Conservation (phyloP, 2,113 vertebrate species). For the Pygathrix nemaeus region DNA sequence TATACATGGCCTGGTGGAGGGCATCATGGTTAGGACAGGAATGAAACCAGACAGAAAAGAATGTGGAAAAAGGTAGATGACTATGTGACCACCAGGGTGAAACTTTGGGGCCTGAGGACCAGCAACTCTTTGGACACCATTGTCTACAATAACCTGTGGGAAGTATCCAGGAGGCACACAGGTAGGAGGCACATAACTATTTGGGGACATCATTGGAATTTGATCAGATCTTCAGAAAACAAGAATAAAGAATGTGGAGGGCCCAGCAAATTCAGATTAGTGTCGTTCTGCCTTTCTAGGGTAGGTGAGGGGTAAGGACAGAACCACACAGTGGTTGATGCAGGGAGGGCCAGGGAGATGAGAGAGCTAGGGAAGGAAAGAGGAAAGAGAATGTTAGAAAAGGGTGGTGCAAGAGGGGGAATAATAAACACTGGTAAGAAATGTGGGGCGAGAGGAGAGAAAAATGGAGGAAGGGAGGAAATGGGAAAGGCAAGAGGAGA, state of each 20-base stretch:
- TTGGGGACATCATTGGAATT: no score
- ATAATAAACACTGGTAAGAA: background rate
- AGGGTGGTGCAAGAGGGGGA: background rate
- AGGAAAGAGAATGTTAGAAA: background rate
- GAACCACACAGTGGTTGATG: background rate
- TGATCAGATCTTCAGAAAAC: background rate
- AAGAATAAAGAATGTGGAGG: background rate
- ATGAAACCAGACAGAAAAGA: slow-evolving; percentile 95
- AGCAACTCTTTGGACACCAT: slow-evolving; percentile 96
- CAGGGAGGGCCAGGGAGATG: no score
- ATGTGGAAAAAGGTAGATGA: slow-evolving; percentile 93
- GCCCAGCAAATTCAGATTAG: background rate
- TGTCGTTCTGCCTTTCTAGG: background rate
- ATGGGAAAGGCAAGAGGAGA: background rate
- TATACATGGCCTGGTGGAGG: slow-evolving; percentile 93
- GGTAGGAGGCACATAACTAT: no score
- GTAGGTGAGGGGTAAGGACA: background rate
- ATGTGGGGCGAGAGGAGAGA: background rate
- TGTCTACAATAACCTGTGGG: slow-evolving; percentile 95
- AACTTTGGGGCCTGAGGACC: slow-evolving; percentile 97
- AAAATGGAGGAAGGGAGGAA: background rate
- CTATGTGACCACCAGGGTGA: slow-evolving; percentile 93
- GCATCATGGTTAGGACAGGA: slow-evolving; percentile 94
- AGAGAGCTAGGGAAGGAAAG: background rate
- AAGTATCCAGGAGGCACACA: no score